Evolutionary conservation across 2,797 vertebrate species (phyloP), one percentile per base, ranked within the genome.

Genomic region (Parauchenoglanis punctatus): DNA sequence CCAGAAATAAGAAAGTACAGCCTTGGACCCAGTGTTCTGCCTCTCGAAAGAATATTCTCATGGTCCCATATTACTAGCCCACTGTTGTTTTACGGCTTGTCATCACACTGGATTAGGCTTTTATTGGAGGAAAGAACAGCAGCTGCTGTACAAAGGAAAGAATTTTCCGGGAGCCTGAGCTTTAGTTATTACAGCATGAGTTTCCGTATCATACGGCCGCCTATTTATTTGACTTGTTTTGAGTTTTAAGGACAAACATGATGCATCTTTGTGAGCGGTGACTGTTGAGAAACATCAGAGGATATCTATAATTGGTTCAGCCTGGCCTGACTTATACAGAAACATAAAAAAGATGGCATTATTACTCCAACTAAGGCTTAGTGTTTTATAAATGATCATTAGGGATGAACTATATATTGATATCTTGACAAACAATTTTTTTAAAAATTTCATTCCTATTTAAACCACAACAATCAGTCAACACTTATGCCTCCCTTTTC

Each of bases 221-320:
- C 18, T 46, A 18, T 80, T 67, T 63, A 67, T 83, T 54, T 63
- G 10, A 31, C 7, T 77, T 78, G 61, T 78, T 78, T 77, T 77
- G 46, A 67, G 31, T 35, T 83, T 76, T 84, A 84, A 73, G 52
- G 54, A 84, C 31, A 59, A 44, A 84, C 58, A 72, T 73, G 20
- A 73, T 44, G 49, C 52, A 52, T 40, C 28, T 68, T 31, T 70
- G 61, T 40, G 68, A 44, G 67, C 20, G 44, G 18, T 15, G 65
- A 68, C n/a, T 68, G 46, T 7, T 83, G 17, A 67, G 81, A 56
- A 84, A 72, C 83, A 58, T 72, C 82, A 83, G 63, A 84, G 28
- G 52, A 56, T 7, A 72, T 72, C 28, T 58, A 40, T 84, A 84
- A 84, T 84, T 84, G 82, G 65, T 58, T 84, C 49, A 72, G 28